These are phyloP conservation scores for Calvadosia cruxmelitensis DNA, from an alignment of 30 jellyfish, hydroid and myxozoan species.

Conservation along the genomic window DNA sequence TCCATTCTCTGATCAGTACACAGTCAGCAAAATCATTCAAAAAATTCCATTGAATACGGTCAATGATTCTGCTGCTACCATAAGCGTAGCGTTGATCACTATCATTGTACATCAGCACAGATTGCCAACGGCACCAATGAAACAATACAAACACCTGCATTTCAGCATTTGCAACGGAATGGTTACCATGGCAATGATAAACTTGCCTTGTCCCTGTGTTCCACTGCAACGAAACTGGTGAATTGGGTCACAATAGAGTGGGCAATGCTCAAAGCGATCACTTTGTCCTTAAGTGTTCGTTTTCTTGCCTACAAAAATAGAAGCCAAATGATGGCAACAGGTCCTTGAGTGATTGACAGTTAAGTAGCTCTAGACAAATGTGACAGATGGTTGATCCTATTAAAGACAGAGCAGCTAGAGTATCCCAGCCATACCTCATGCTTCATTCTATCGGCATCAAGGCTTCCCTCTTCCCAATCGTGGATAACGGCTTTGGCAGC, in stretches of 20 bases:
- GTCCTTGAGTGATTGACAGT: background rate
- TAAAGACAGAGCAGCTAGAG: background rate
- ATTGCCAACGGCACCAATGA: no score
- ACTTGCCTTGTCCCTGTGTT: slow-evolving; percentile 47
- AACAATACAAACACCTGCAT: background rate
- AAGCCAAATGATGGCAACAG: background rate
- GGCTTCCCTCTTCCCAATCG: slow-evolving; percentile 86
- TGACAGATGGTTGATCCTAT: no score
- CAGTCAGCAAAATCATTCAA: no score
- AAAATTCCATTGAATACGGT: no score
- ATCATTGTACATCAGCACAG: no score
- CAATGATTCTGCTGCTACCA: no score
- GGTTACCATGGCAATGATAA: background rate
- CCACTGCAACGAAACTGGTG: slow-evolving; percentile 86
- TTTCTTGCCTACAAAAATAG: slow-evolving; percentile 10
- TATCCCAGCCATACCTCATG: slow-evolving; percentile 43
- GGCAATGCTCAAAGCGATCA: slow-evolving; percentile 47
- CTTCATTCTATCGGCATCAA: slow-evolving; percentile 40
- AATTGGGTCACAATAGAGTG: slow-evolving; percentile 78
- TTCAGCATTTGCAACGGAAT: background rate
- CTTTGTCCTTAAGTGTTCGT: slow-evolving; percentile 54
- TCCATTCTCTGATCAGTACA: no score
- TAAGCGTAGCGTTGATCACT: no score
- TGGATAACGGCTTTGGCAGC: slow-evolving; percentile 84
- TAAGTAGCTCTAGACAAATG: background rate